Conservation (phyloP, 1,140 invertebrate genomes). For the Copidosoma floridanum region DNA sequence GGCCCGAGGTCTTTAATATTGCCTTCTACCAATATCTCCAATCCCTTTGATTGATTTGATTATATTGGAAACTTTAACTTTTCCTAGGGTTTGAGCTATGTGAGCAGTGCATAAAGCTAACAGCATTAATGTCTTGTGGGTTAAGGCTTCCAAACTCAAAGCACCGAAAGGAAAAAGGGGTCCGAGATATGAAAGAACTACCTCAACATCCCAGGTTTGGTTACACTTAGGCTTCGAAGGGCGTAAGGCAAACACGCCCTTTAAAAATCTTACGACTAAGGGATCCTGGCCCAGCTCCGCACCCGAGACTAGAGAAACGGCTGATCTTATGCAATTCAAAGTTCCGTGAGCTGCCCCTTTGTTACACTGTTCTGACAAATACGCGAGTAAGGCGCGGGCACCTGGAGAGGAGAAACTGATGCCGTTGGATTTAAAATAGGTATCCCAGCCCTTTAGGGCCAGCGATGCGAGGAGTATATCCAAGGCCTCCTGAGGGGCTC, state of each 20-base stretch:
- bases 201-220: slow-evolving; percentile 30
- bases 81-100: neutral
- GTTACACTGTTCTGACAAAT: too few relatives aligned
- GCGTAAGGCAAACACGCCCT: slow-evolving; percentile 26
- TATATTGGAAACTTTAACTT: neutral
- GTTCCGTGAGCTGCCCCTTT: slow-evolving; percentile 6
- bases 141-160: neutral
- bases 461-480: neutral
- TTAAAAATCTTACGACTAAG: slow-evolving; percentile 30
- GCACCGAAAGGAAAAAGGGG: neutral
- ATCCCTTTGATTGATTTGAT: too few relatives aligned
- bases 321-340: slow-evolving; percentile 12
- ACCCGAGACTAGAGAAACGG: slow-evolving; percentile 15
- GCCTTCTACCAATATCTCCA: neutral
- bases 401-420: neutral
- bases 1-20: neutral
- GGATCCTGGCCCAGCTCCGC: slow-evolving; percentile 16
- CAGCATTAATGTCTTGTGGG: neutral
- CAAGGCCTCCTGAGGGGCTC: neutral
- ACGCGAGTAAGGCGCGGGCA: neutral
- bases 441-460: slow-evolving; percentile 17
- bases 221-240: slow-evolving; percentile 30
- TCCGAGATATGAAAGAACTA: slow-evolving; percentile 26
- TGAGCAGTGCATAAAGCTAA: neutral
- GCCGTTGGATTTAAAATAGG: neutral